A percentile compares a stretch with the other conserved stretches of the same genome.
Conservation (phyloP, 2,888 invertebrate genomes). For the Bibio marci region DNA sequence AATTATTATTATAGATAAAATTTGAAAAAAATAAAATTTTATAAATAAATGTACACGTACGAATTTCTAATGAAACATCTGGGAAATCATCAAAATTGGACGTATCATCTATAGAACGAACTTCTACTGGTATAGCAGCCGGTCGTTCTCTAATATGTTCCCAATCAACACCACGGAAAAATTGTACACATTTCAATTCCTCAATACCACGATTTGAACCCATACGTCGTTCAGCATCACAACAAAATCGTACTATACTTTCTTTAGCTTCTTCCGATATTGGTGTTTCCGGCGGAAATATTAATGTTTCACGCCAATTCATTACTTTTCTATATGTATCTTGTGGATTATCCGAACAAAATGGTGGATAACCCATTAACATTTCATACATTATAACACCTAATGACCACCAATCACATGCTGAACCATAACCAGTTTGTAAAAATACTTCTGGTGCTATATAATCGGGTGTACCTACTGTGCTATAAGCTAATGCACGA, state of each 20-base stretch:
- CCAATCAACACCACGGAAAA: slow-evolving; percentile 98
- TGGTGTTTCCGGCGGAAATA: slow-evolving; percentile 98
- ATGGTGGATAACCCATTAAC: slow-evolving; percentile 99
- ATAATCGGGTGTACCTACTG: slow-evolving; percentile 97
- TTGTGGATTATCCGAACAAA: slow-evolving; percentile 79
- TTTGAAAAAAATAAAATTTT: slow-evolving; percentile 1
- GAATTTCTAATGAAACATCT: slow-evolving; percentile 95
- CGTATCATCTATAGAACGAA: slow-evolving; percentile 97
- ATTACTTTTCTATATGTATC: slow-evolving; percentile 65
- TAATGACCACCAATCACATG: slow-evolving; percentile 99
- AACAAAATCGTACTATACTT: slow-evolving; percentile 90
- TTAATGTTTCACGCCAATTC: slow-evolving; percentile 97
- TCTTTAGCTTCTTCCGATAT: slow-evolving; percentile 96
- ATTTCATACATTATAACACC: slow-evolving; percentile 99
- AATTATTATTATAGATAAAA: slow-evolving; percentile 1
- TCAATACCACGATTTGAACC: slow-evolving; percentile 83
- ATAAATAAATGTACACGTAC: slow-evolving; percentile 32
- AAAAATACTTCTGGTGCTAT: slow-evolving; percentile 96
- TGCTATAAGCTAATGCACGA: slow-evolving; percentile 83
- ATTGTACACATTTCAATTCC: slow-evolving; percentile 81
- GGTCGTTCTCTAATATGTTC: slow-evolving; percentile 96
- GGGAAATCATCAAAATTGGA: slow-evolving; percentile 99
- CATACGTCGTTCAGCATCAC: slow-evolving; percentile 84
- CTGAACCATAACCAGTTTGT: slow-evolving; percentile 94
- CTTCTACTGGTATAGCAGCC: slow-evolving; percentile 93